phyloP scores from a whole-genome alignment of 1,140 invertebrate species.

The Saxidomus purpurata region DNA sequence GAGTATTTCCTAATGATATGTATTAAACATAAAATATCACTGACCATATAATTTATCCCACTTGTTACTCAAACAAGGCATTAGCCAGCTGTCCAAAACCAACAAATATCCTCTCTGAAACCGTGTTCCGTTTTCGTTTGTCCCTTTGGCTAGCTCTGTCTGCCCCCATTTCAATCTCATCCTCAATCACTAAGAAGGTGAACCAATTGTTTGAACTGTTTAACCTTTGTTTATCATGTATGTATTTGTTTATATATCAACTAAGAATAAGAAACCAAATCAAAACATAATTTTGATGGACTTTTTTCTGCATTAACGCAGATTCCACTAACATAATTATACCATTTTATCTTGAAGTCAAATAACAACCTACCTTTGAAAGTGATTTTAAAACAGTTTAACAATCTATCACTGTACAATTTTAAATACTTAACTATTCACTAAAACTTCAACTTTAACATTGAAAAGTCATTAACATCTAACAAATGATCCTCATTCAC shows the following conservation, averaged over 20 bases:
- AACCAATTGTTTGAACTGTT: neutral
- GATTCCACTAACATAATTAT: too few relatives aligned
- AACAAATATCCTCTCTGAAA: too few relatives aligned
- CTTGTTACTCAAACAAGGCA: too few relatives aligned
- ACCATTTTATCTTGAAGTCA: too few relatives aligned
- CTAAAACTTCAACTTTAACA: constrained; percentile 36
- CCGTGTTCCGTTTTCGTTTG: too few relatives aligned
- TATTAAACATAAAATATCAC: neutral
- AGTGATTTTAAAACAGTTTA: neutral
- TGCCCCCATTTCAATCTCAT: too few relatives aligned
- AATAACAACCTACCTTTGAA: neutral
- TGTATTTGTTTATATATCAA: neutral
- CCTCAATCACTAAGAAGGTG: too few relatives aligned
- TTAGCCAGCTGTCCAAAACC: too few relatives aligned
- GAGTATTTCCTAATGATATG: neutral
- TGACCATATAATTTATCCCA: too few relatives aligned
- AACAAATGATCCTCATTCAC: constrained; percentile 22
- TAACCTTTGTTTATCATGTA: neutral
- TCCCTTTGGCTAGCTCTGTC: too few relatives aligned
- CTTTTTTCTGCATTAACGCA: too few relatives aligned
- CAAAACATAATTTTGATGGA: constrained; percentile 23
- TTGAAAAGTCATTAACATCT: constrained; percentile 38
- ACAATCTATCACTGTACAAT: constrained; percentile 22
- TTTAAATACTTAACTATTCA: constrained; percentile 29
- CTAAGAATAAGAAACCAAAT: constrained; percentile 12